These are phyloP conservation scores for Colletes collaris DNA, from an alignment of 2,888 invertebrate species.

Conservation along the genomic window DNA sequence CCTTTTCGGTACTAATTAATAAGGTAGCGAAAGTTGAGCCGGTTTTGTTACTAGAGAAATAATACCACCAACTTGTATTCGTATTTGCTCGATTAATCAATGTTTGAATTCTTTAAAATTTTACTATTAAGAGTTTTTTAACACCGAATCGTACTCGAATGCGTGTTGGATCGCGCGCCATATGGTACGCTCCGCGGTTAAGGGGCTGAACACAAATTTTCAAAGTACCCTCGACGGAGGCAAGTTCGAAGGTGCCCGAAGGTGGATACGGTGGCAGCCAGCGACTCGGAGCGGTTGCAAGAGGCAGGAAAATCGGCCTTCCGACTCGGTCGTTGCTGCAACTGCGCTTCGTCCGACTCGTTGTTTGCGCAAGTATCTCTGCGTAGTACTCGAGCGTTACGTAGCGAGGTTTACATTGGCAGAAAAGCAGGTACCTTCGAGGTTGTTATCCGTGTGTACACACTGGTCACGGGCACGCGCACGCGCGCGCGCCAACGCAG, in stretches of 20 bases:
- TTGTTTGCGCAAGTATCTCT: slow-evolving; percentile 67
- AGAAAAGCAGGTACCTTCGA: slow-evolving; percentile 58
- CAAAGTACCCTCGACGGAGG: background rate
- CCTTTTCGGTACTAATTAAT: no score
- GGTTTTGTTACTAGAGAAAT: no score
- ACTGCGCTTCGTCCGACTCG: slow-evolving; percentile 64
- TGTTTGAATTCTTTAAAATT: no score
- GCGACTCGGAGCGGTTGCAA: slow-evolving; percentile 10
- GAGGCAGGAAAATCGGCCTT: slow-evolving; percentile 31
- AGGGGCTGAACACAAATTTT: background rate
- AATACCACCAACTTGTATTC: no score
- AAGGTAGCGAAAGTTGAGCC: no score
- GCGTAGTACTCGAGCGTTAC: slow-evolving; percentile 59
- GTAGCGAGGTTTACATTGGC: slow-evolving; percentile 59
- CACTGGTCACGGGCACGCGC: background rate
- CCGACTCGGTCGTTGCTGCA: slow-evolving; percentile 49
- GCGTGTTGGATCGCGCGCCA: no score
- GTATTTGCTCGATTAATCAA: no score
- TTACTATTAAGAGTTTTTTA: no score
- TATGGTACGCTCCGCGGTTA: background rate
- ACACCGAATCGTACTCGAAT: no score
- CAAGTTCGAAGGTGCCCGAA: background rate
- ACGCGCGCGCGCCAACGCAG: slow-evolving; percentile 34
- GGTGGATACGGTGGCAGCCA: background rate
- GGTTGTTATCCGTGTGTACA: slow-evolving; percentile 25